phyloP scores from a whole-genome alignment of 2,888 invertebrate genomes.

The Ferdinandea cuprea region DNA sequence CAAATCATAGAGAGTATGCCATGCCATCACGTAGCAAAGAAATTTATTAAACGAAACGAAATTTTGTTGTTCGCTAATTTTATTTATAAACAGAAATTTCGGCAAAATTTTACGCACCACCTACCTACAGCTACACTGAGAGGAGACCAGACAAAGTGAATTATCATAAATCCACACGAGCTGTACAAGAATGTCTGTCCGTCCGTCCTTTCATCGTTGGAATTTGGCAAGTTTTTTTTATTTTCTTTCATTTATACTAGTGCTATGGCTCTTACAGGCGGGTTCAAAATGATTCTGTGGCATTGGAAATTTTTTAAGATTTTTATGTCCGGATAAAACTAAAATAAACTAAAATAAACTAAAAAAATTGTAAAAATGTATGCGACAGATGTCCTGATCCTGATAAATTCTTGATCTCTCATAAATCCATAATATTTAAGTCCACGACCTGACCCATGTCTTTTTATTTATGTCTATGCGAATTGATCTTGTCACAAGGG shows the following conservation, averaged over 20 bases:
- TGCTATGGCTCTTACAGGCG: not conserved
- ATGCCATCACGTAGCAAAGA: conserved; percentile 27
- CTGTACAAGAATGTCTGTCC: conserved; percentile 1
- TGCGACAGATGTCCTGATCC: too few species aligned
- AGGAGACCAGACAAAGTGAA: conserved; percentile 10
- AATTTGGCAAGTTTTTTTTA: conserved; percentile 13
- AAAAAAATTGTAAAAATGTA: too few species aligned
- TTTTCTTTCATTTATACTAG: not conserved
- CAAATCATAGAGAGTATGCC: too few species aligned
- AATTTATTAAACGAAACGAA: not conserved
- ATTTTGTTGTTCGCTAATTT: conserved; percentile 43
- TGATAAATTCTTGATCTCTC: too few species aligned
- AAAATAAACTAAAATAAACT: too few species aligned
- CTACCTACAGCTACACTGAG: conserved; percentile 3
- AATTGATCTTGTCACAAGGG: too few species aligned
- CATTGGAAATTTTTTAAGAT: too few species aligned
- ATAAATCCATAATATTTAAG: too few species aligned
- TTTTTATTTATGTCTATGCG: too few species aligned
- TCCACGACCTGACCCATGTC: too few species aligned
- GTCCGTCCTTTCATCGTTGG: conserved; percentile 21
- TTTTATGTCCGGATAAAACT: too few species aligned
- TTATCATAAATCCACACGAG: conserved; percentile 44
- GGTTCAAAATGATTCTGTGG: not conserved
- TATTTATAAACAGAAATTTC: conserved; percentile 62
- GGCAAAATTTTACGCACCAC: conserved; percentile 41